A percentile compares a stretch with the other conserved stretches of the same genome.
These are phyloP conservation scores for Sebastes aleutianus DNA, from an alignment of 2,797 vertebrate genomes.

Conservation along the genomic window DNA sequence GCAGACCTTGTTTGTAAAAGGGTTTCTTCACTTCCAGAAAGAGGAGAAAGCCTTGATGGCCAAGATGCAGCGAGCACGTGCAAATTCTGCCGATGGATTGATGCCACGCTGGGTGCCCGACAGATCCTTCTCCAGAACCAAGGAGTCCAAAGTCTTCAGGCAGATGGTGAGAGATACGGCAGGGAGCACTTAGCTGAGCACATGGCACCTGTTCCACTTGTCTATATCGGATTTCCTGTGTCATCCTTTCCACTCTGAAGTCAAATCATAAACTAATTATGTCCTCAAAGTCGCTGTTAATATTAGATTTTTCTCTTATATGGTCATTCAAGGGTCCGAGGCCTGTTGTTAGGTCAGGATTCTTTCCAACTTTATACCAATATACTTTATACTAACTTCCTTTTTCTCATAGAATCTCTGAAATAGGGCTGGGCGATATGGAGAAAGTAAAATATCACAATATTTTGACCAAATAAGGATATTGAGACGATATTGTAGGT, in stretches of 20 bases:
- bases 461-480: too few species aligned
- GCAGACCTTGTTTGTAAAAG: conserved; percentile 30
- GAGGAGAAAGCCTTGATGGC: conserved; percentile 96
- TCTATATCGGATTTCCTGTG: background rate
- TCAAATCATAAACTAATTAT: conserved; percentile 15
- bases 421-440: background rate
- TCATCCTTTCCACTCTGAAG: conserved; percentile 9
- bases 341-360: background rate
- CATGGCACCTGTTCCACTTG: conserved; percentile 5
- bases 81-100: conserved; percentile 89
- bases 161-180: conserved; percentile 90
- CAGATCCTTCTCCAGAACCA: conserved; percentile 89
- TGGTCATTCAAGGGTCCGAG: background rate
- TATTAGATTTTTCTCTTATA: background rate
- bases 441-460: background rate
- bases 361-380: background rate
- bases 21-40: conserved; percentile 81
- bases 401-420: background rate
- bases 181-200: conserved; percentile 27
- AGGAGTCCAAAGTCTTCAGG: conserved; percentile 96
- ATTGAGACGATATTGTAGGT: too few species aligned
- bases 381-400: background rate
- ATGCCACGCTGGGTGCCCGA: conserved; percentile 94
- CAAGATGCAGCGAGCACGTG: conserved; percentile 90
- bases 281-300: background rate